phyloP scores from a whole-genome alignment of 2,113 vertebrate species.

The Apistogramma diplotaenia region DNA sequence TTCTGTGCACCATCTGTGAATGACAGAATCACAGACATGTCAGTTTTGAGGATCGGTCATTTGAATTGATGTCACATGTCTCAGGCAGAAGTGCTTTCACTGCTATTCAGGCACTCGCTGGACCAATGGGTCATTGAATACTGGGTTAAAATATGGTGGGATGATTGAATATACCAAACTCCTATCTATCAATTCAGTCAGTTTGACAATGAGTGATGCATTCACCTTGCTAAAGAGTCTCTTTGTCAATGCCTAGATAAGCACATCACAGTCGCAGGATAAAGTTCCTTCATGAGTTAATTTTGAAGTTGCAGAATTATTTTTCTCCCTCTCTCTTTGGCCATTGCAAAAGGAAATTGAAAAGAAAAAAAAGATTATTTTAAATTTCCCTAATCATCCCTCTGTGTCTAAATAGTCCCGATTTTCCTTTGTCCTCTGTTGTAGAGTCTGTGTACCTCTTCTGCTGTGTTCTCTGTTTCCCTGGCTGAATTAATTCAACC shows the following conservation, averaged over 20 bases:
- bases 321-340: not conserved
- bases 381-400: not conserved
- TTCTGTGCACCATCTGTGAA: constrained; percentile 7
- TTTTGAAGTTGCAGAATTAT: not conserved
- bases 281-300: not conserved
- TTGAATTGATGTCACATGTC: constrained; percentile 3
- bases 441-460: not conserved
- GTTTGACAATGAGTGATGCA: not conserved
- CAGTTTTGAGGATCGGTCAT: constrained; percentile 13
- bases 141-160: not conserved
- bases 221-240: not conserved
- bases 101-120: not conserved
- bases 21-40: not conserved
- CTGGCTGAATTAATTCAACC: not conserved
- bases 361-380: too few species aligned
- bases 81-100: not conserved
- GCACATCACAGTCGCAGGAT: not conserved
- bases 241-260: not conserved
- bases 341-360: too few species aligned
- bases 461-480: not conserved
- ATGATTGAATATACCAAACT: not conserved
- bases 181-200: not conserved
- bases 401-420: not conserved
- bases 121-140: not conserved
- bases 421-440: not conserved